These are phyloP conservation scores for Nibea albiflora DNA, from an alignment of 2,113 vertebrate genomes.

Conservation along the genomic window DNA sequence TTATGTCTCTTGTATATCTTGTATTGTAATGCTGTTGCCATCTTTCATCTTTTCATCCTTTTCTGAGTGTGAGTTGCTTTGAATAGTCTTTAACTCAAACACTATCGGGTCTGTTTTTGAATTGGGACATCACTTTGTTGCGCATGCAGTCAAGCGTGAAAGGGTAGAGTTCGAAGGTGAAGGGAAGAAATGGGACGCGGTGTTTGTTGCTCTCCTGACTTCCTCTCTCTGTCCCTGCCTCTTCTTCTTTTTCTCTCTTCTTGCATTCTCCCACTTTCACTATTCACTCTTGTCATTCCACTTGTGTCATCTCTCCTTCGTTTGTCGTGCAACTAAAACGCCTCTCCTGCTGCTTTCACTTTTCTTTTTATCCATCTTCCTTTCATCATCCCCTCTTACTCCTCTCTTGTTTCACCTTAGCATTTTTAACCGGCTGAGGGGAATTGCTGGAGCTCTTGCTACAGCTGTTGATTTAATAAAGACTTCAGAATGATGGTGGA, in stretches of 20 bases:
- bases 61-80: neutral
- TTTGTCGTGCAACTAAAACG: constrained; percentile 22
- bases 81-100: neutral
- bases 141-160: constrained; percentile 1
- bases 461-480: constrained; percentile 65
- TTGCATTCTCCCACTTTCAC: neutral
- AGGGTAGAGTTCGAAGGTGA: constrained; percentile 1
- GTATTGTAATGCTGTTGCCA: too few species aligned
- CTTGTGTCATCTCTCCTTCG: neutral
- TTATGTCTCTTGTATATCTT: too few species aligned
- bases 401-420: constrained; percentile 10
- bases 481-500: constrained; percentile 37
- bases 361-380: constrained; percentile 23
- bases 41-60: neutral
- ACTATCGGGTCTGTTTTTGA: neutral
- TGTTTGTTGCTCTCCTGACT: neutral
- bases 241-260: neutral
- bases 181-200: neutral
- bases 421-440: constrained; percentile 53
- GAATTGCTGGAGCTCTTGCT: constrained; percentile 47
- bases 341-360: constrained; percentile 13
- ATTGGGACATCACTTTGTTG: constrained; percentile 12
- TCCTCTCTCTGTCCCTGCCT: neutral
- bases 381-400: constrained; percentile 24
- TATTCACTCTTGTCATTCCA: neutral